phyloP scores from a whole-genome alignment of 2,113 vertebrate genomes.

The Hoplias malabaricus region DNA sequence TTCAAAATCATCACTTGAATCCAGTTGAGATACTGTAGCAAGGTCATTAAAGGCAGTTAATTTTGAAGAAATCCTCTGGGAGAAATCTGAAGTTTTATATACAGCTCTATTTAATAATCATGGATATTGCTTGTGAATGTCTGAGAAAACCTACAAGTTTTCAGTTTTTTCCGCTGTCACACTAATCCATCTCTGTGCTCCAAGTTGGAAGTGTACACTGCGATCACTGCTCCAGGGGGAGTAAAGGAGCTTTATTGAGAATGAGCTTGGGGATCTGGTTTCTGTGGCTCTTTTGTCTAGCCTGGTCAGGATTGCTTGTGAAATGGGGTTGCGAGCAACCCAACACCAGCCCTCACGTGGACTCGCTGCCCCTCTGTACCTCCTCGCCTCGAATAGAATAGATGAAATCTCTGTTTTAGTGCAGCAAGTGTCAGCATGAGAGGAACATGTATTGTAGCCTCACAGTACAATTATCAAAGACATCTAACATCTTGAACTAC shows the following conservation, averaged over 20 bases:
- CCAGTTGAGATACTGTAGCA: no score
- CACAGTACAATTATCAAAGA: not conserved
- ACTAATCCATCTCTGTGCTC: slow-evolving; percentile 62
- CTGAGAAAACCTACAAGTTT: no score
- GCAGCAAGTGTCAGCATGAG: slow-evolving; percentile 5
- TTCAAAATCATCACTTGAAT: no score
- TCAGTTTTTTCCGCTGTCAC: slow-evolving; percentile 59
- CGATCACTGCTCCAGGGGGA: slow-evolving; percentile 47
- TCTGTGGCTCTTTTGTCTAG: slow-evolving; percentile 72
- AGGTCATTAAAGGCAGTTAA: no score
- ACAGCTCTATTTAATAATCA: no score
- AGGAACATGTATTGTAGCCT: not conserved
- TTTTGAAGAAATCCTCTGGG: no score
- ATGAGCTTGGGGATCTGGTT: slow-evolving; percentile 65
- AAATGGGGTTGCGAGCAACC: slow-evolving; percentile 73
- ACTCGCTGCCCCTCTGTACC: slow-evolving; percentile 54
- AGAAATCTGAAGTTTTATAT: no score
- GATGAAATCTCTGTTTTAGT: slow-evolving; percentile 21
- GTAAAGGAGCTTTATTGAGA: slow-evolving; percentile 73
- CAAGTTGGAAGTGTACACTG: slow-evolving; percentile 70
- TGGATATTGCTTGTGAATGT: no score
- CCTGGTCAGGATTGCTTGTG: slow-evolving; percentile 62
- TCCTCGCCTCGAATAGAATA: slow-evolving; percentile 42
- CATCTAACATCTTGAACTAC: no score
- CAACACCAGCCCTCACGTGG: slow-evolving; percentile 65